Evolutionary conservation across 2,797 vertebrate genomes (phyloP), one percentile per base, ranked within the genome.

Genomic region (Sebastes trivittatus): DNA sequence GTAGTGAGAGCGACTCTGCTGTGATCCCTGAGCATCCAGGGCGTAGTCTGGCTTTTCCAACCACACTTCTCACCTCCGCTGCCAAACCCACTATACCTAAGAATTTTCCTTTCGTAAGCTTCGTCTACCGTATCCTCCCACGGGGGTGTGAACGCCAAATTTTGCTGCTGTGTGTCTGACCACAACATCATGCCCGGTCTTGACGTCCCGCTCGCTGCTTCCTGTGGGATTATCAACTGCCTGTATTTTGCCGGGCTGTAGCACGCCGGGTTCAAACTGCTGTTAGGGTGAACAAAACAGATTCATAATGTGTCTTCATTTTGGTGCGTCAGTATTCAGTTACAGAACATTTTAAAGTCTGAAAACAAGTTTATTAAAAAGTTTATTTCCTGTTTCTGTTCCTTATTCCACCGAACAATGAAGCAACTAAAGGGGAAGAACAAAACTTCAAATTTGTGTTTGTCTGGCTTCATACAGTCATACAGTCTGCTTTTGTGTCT

Each of bases 11-110:
- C 9, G 54, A 54, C 56, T 86, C 59, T 62, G 60, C 83, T 72
- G 60, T 80, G 72, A 79, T 89, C 67, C 46, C 59, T 58, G 75
- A 81, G 78, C 80, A 75, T 83, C 84, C 46, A 84, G 83, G 89
- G 87, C 14, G 77, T 82, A 52, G 84, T 74, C 82, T 68, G n/a
- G 77, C 54, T 91, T 59, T 84, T 81, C 77, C 66, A 77, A 83
- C 84, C 84, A 42, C 82, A 84, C 70, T 66, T 71, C 83, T 82
- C 88, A 85, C 88, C 88, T 88, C 76, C 49, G 36, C 80, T 56
- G 68, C 66, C 76, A 73, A 73, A 23, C 32, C 61, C 73, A 16
- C 55, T 76, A 30, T 75, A 90, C 84, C 86, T 76, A 72, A 89
- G 84, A 78, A 70, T 84, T 91, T 88, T 80, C 63, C 29, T 83